These are phyloP conservation scores for Porites cylindrica DNA, from an alignment of 92 coral and sea anemone species.

Conservation along the genomic window DNA sequence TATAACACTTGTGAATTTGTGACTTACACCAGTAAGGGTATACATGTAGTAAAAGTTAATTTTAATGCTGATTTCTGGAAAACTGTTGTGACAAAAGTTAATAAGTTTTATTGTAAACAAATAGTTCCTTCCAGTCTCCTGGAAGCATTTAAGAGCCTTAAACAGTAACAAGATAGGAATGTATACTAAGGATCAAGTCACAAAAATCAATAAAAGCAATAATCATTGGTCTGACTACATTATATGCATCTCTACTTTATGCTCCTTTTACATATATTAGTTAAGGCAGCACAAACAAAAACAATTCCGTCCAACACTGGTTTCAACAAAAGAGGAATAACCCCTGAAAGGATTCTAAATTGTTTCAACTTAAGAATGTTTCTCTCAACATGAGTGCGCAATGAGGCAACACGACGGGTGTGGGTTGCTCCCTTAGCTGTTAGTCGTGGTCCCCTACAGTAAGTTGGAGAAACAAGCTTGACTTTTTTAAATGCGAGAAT, in stretches of 20 bases:
- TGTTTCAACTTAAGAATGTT: slow-evolving; percentile 68
- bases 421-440: slow-evolving; percentile 66
- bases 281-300: slow-evolving; percentile 53
- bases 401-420: slow-evolving; percentile 69
- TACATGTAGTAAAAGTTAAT: slow-evolving; percentile 42
- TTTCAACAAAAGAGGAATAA: too few species aligned
- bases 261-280: slow-evolving; percentile 25
- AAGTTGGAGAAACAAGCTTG: slow-evolving; percentile 75
- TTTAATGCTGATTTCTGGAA: slow-evolving; percentile 60
- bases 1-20: slow-evolving; percentile 54
- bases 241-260: slow-evolving; percentile 38
- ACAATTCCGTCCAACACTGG: slow-evolving; percentile 60
- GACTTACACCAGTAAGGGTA: slow-evolving; percentile 47
- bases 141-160: slow-evolving; percentile 7
- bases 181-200: background rate
- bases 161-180: slow-evolving; percentile 4
- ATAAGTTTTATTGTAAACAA: slow-evolving; percentile 37
- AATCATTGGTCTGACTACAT: background rate
- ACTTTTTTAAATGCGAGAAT: slow-evolving; percentile 66
- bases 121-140: slow-evolving; percentile 40
- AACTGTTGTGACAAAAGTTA: slow-evolving; percentile 55
- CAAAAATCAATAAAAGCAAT: slow-evolving; percentile 1
- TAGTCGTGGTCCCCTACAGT: slow-evolving; percentile 66
- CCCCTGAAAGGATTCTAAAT: slow-evolving; percentile 12
- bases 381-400: slow-evolving; percentile 71